Percentiles rank a stretch among this genome's conserved stretches.
Conservation (phyloP, 2,113 vertebrate genomes). For the Gallinago media region DNA sequence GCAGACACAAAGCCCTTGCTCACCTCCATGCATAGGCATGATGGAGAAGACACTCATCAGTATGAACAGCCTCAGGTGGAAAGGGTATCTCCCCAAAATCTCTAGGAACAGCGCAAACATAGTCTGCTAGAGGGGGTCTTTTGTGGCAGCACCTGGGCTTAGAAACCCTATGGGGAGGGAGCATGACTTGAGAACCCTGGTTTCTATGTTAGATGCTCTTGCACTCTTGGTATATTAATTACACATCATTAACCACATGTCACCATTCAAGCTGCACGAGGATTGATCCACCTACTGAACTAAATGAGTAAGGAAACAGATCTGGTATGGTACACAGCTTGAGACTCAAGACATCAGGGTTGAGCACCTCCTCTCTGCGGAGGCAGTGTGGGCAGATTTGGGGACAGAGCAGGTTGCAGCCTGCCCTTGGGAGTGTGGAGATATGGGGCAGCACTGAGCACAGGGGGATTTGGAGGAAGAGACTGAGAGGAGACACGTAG, state of each 20-base stretch:
- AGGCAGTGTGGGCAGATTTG: not conserved
- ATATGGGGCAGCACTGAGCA: not conserved
- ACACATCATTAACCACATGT: not conserved
- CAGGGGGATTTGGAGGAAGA: not conserved
- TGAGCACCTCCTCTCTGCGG: not conserved
- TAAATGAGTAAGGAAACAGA: not conserved
- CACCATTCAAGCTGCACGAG: not conserved
- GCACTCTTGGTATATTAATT: not conserved
- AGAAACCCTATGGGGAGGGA: not conserved
- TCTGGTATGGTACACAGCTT: not conserved
- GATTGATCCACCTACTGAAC: not conserved
- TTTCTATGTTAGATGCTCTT: not conserved
- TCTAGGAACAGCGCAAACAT: not conserved
- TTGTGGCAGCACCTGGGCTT: not conserved
- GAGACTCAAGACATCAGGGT: not conserved
- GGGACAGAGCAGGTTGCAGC: not conserved
- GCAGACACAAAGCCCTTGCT: not conserved
- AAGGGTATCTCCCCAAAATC: not conserved
- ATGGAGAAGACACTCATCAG: not conserved
- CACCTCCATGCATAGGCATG: not conserved
- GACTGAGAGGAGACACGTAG: not conserved
- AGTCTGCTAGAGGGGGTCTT: not conserved
- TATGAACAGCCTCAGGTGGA: not conserved
- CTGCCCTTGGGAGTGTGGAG: not conserved
- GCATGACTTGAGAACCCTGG: not conserved